A percentile compares a stretch with the other conserved stretches of the same genome.
These are phyloP conservation scores for Penaeus monodon DNA, from an alignment of 2,888 invertebrate species.

Conservation along the genomic window DNA sequence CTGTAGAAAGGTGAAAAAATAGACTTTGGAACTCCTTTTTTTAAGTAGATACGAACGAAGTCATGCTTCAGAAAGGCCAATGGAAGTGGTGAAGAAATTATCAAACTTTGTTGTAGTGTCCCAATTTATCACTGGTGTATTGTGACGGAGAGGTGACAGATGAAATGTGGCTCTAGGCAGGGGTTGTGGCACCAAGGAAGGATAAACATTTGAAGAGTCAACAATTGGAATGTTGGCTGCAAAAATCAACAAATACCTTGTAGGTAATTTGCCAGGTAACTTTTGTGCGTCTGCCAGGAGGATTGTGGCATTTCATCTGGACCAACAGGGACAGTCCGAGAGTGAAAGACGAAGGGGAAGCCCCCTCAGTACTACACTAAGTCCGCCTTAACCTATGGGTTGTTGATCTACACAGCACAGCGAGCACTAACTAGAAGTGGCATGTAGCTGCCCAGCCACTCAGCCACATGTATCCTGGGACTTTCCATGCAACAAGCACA, in stretches of 20 bases:
- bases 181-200: constrained; percentile 50
- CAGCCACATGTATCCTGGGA: constrained; percentile 7
- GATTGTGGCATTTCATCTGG: constrained; percentile 50
- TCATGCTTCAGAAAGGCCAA: constrained; percentile 58
- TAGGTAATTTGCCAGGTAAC: constrained; percentile 35
- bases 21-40: constrained; percentile 64
- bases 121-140: constrained; percentile 43
- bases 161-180: constrained; percentile 48
- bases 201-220: constrained; percentile 61
- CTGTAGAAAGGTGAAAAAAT: constrained; percentile 65
- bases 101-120: constrained; percentile 46
- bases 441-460: constrained; percentile 26
- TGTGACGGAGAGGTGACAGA: constrained; percentile 39
- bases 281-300: constrained; percentile 53
- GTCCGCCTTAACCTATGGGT: constrained; percentile 55
- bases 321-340: constrained; percentile 52
- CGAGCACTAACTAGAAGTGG: constrained; percentile 61
- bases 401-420: constrained; percentile 62
- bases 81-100: constrained; percentile 46
- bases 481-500: constrained; percentile 23
- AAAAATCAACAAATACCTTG: constrained; percentile 51
- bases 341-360: constrained; percentile 54
- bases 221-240: constrained; percentile 63
- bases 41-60: constrained; percentile 59
- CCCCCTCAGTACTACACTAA: constrained; percentile 55